Base-by-base conservation (phyloP, 2,113 vertebrate genomes). In the Rattus rattus region DNA sequence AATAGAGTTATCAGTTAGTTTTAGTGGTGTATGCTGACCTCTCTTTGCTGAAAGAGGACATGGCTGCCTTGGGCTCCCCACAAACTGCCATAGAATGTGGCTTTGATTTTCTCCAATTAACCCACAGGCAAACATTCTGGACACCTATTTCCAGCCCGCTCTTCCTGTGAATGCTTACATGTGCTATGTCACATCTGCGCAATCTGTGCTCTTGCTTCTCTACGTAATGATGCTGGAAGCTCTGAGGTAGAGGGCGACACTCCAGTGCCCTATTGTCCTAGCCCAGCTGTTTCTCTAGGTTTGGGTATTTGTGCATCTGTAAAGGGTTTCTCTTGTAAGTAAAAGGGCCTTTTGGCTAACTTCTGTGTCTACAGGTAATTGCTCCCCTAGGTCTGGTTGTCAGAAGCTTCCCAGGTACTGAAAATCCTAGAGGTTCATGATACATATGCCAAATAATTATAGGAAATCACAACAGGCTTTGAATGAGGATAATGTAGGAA, bases 171-270 rank as follows among this genome's bases (percentile, higher is more conserved):
- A 10, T 12, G 22, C 26, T 81, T 52, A 4, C 39, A 63, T 70
- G 14, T 3, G 0, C 17, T 56, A 5, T 16, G 12, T 84, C 56
- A 52, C 1, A 4, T 67, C 63, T 69, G 10, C 13, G 5, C 0
- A 30, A 3, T 11, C 33, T 52, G 16, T 6, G 24, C 14, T 52
- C 13, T 39, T 70, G n/a, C 65, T 36, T 24, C 52, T 61, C 14
- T 6, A 54, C 5, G 2, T 43, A 79, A 26, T 12, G 24, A 12
- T 0, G 7, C 30, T n/a, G 59, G 54, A 33, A 43, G 8, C 0
- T 36, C 36, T 3, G 0, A 9, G 43, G 65, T 12, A 79, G 80
- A 30, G 30, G 36, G 47, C 7, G n/a, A 0, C 1, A 0, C 5
- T 28, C 22, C 33, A 11, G 11, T 24, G 1, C n/a, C 12, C 1